Evolutionary conservation across 92 coral and sea anemone genomes (phyloP), one percentile per base, ranked within the genome.

Genomic region (Isaurus tuberculatus): DNA sequence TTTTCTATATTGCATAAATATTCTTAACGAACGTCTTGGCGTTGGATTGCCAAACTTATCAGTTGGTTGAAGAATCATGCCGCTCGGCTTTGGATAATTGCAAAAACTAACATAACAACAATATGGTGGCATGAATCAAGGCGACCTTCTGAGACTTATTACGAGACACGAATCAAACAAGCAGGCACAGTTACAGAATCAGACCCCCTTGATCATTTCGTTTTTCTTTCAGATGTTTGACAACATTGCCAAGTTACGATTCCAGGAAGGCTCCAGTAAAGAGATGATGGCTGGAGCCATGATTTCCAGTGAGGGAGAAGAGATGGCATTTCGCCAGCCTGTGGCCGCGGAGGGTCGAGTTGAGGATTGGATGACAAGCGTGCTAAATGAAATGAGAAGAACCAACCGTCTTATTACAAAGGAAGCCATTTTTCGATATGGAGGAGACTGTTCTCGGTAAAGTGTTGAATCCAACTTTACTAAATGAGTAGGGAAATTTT

Each of bases 291-390:
- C 99, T 1, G 72, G 91, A 22, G 98, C 99, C 34, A 97, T 97
- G 99, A 80, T 97, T 77, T 92, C 97, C 25, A 73, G 99, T 48
- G 99, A 97, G 67, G 97, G 95, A 19, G 99, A 97, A 82, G 90
- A 90, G 68, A 97, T 97, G 99, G 95, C 91, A 46, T 97, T 97
- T 88, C 90, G 98, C 32, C 95, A 97, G 88, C 93, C 95, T 2
- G 93, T 94, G 67, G 91, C 94, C 20, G 98, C 99, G 14, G 99
- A 97, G 46, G 99, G 99, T 31, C 86, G 99, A 19, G 99, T 97
- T 33, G 99, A 97, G 83, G 99, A 97, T 87, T 97, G 99, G 99
- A 97, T 97, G 99, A 97, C 99, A 15, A 97, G 91, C 44, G 99
- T 97, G 57, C 79, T 97, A 90, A 92, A 97, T 58, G 99, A 97